Conservation (phyloP, 2,113 vertebrate genomes). For the Ochotona curzoniae region DNA sequence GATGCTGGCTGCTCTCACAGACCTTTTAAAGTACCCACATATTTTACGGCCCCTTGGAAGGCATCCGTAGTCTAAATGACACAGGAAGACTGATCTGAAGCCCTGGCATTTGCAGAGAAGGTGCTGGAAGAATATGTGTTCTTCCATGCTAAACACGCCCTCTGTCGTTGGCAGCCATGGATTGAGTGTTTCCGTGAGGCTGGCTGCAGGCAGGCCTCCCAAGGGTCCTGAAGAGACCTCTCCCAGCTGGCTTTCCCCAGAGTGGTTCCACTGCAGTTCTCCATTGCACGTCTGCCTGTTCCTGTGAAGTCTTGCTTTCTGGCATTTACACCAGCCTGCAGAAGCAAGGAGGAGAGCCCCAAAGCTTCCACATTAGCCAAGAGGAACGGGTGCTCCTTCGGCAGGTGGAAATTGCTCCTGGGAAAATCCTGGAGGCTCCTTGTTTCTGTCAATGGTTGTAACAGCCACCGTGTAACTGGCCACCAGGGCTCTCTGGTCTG, state of each 20-base stretch:
- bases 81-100: neutral
- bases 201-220: neutral
- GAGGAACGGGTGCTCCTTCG: neutral
- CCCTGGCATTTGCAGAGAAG: neutral
- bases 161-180: neutral
- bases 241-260: neutral
- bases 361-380: neutral
- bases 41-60: neutral
- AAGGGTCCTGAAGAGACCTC: neutral
- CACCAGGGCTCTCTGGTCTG: neutral
- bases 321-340: neutral
- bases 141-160: neutral
- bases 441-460: conserved; percentile 36
- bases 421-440: conserved; percentile 40
- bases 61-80: neutral
- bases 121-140: neutral
- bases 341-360: neutral
- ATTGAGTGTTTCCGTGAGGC: neutral
- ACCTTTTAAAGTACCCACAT: neutral
- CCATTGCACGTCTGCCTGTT: rapidly evolving
- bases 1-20: no score
- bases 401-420: conserved; percentile 15
- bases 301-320: neutral
- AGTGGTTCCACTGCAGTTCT: neutral
- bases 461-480: neutral